These are phyloP conservation scores for Deroplatys truncata DNA, from an alignment of 2,888 invertebrate species.

Conservation along the genomic window DNA sequence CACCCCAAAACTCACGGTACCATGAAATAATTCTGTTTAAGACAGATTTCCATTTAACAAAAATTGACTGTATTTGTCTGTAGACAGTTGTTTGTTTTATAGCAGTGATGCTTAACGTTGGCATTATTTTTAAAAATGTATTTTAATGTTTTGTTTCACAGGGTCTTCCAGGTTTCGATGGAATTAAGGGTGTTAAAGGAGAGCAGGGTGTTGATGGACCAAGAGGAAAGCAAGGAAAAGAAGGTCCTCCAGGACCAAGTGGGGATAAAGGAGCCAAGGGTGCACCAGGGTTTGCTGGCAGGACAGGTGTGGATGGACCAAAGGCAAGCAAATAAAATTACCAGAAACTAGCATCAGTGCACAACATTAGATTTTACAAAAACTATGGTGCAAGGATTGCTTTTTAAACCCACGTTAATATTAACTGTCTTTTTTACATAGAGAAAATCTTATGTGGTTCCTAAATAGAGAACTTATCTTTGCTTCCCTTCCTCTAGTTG, in stretches of 20 bases:
- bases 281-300: conserved; percentile 72
- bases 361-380: neutral
- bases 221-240: conserved; percentile 54
- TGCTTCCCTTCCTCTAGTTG: too few relatives aligned
- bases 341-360: too few relatives aligned
- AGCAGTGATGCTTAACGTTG: too few relatives aligned
- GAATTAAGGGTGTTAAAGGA: conserved; percentile 54
- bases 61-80: too few relatives aligned
- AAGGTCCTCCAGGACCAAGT: conserved; percentile 54
- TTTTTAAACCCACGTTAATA: neutral
- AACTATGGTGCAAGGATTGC: neutral
- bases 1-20: too few relatives aligned
- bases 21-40: too few relatives aligned
- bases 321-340: conserved; percentile 41
- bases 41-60: too few relatives aligned
- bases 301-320: conserved; percentile 64
- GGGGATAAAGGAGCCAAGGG: conserved; percentile 87
- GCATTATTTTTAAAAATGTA: too few relatives aligned
- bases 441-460: too few relatives aligned
- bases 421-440: too few relatives aligned
- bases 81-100: too few relatives aligned
- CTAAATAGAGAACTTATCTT: too few relatives aligned
- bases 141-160: conserved; percentile 24
- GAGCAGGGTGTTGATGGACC: conserved; percentile 68
- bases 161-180: conserved; percentile 43